phyloP scores from a whole-genome alignment of 2,797 vertebrate genomes.

The Aldrovandia affinis region DNA sequence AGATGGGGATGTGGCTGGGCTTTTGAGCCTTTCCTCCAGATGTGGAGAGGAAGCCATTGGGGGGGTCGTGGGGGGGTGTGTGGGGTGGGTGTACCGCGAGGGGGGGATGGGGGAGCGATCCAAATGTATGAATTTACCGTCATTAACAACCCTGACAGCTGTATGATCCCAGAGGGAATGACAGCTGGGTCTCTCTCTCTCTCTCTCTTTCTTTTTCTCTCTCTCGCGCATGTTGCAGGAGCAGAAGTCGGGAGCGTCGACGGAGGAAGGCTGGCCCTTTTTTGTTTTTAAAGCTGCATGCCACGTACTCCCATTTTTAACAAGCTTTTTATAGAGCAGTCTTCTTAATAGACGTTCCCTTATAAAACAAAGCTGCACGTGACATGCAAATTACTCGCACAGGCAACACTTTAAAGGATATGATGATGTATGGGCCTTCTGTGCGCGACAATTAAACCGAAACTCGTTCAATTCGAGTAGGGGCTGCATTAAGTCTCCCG shows the following conservation, averaged over 20 bases:
- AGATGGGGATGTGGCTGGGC: slow-evolving; percentile 77
- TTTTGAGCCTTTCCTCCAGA: slow-evolving; percentile 69
- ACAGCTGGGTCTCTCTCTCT: slow-evolving; percentile 77
- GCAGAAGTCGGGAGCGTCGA: slow-evolving; percentile 62
- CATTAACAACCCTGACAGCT: slow-evolving; percentile 87
- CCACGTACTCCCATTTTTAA: slow-evolving; percentile 71
- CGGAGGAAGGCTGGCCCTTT: slow-evolving; percentile 50
- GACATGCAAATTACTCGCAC: slow-evolving; percentile 77
- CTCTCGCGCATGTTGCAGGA: slow-evolving; percentile 50
- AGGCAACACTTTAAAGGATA: slow-evolving; percentile 74
- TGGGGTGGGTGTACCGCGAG: slow-evolving; percentile 60
- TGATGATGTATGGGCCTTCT: slow-evolving; percentile 73
- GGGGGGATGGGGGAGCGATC: slow-evolving; percentile 73
- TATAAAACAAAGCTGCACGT: slow-evolving; percentile 78
- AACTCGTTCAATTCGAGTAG: slow-evolving; percentile 32
- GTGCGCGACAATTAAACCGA: slow-evolving; percentile 68
- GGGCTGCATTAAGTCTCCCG: slow-evolving; percentile 6
- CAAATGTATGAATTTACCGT: slow-evolving; percentile 81
- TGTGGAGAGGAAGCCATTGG: slow-evolving; percentile 64
- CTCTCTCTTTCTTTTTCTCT: slow-evolving; percentile 51
- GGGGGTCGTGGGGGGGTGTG: slow-evolving; percentile 48
- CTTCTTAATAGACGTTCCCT: slow-evolving; percentile 75
- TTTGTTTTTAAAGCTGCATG: slow-evolving; percentile 71
- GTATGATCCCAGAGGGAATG: slow-evolving; percentile 85
- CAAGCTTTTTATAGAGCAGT: slow-evolving; percentile 73